A percentile compares a stretch with the other conserved stretches of the same genome.
Conservation (phyloP, 2,888 invertebrate species). For the Chironomus riparius region DNA sequence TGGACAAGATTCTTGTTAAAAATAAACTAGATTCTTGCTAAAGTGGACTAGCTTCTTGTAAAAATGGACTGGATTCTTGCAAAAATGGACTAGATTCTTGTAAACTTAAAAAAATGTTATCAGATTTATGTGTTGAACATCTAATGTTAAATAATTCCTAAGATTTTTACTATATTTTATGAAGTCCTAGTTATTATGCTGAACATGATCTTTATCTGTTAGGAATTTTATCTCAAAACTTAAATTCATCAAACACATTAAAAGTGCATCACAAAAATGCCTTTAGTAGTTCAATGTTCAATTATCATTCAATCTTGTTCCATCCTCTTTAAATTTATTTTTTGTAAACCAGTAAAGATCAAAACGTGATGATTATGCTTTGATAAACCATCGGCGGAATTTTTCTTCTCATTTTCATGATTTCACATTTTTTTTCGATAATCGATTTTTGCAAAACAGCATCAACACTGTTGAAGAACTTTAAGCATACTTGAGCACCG, state of each 20-base stretch:
- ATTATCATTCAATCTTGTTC: not conserved
- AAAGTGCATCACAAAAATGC: not conserved
- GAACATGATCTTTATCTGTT: too few relatives aligned
- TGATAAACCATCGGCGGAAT: not conserved
- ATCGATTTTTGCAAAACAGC: conserved; percentile 13
- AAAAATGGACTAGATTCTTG: too few relatives aligned
- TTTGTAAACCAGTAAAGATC: not conserved
- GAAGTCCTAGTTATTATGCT: too few relatives aligned
- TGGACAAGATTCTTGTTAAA: too few relatives aligned
- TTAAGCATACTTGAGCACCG: not conserved
- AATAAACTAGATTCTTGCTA: too few relatives aligned
- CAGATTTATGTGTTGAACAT: too few relatives aligned
- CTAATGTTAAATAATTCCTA: too few relatives aligned
- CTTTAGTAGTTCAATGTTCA: not conserved
- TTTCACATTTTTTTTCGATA: not conserved
- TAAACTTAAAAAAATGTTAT: too few relatives aligned
- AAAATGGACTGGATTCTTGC: too few relatives aligned
- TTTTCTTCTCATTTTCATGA: too few relatives aligned
- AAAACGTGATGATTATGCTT: not conserved
- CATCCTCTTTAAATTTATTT: not conserved
- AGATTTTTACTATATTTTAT: too few relatives aligned
- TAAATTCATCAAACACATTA: not conserved
- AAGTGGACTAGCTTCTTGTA: too few relatives aligned
- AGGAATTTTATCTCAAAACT: not conserved
- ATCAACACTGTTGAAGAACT: not conserved